phyloP scores from a whole-genome alignment of 2,888 invertebrate species.

The Polietes domitor region DNA sequence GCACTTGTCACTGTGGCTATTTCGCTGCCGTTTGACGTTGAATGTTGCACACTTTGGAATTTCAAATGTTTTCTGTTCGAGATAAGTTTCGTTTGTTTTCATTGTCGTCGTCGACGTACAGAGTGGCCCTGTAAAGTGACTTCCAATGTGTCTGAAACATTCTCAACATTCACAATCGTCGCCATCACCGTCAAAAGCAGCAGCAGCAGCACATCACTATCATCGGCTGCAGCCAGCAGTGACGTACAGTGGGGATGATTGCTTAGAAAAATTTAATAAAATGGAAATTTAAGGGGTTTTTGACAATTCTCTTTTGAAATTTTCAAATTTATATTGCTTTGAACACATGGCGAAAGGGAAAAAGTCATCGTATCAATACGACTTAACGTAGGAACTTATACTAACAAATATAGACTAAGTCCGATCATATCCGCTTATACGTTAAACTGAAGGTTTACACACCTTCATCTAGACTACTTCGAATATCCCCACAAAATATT shows the following conservation, averaged over 20 bases:
- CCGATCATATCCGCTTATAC: too few species aligned
- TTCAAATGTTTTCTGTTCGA: constrained; percentile 30
- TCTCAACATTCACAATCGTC: not conserved
- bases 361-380: too few species aligned
- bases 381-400: too few species aligned
- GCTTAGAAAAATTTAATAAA: too few species aligned
- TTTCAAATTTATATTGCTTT: too few species aligned
- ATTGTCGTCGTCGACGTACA: not conserved
- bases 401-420: too few species aligned
- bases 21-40: constrained; percentile 29
- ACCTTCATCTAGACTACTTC: too few species aligned
- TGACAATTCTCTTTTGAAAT: too few species aligned
- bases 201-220: not conserved
- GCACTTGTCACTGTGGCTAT: not conserved
- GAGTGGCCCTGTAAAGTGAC: constrained; percentile 39
- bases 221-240: not conserved
- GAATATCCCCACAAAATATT: too few species aligned
- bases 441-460: too few species aligned
- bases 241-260: not conserved
- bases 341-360: too few species aligned
- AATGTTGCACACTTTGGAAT: constrained; percentile 46
- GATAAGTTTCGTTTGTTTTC: constrained; percentile 4
- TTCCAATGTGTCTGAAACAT: constrained; percentile 44
- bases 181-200: constrained; percentile 26
- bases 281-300: too few species aligned